A percentile compares a stretch with the other conserved stretches of the same genome.
Conservation (phyloP, 2,113 vertebrate species). For the Raphicerus campestris region DNA sequence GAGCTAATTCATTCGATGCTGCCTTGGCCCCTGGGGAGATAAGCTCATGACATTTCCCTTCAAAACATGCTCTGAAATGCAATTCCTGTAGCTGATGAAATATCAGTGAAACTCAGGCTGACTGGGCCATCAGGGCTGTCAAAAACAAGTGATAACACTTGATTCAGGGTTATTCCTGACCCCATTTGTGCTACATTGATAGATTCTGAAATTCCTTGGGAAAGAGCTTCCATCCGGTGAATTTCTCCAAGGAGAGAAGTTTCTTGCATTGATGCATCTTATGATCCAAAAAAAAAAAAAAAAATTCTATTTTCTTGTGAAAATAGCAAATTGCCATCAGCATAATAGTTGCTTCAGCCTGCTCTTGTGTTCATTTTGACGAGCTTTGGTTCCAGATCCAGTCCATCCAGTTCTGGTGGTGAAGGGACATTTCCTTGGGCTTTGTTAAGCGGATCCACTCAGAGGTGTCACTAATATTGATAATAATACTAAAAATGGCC, state of each 20-base stretch:
- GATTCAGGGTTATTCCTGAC: background rate
- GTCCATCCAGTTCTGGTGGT: background rate
- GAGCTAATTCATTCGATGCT: conserved; percentile 1
- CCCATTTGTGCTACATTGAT: background rate
- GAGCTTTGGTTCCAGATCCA: background rate
- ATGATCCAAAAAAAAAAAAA: background rate
- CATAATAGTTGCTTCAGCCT: background rate
- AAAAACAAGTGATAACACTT: conserved; percentile 29
- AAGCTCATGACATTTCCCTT: conserved; percentile 35
- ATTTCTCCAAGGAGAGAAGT: conserved; percentile 23
- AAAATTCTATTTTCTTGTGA: background rate
- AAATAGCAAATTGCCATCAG: background rate
- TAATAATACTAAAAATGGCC: background rate
- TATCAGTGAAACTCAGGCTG: background rate
- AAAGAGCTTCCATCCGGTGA: conserved; percentile 51
- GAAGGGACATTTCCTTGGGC: background rate
- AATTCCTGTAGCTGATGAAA: conserved; percentile 40
- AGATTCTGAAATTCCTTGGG: conserved; percentile 41
- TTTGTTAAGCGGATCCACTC: background rate
- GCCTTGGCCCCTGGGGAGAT: background rate
- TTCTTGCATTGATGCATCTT: conserved; percentile 14
- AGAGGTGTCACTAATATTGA: background rate
- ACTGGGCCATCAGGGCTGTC: background rate
- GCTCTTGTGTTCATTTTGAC: background rate
- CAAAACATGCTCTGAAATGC: conserved; percentile 20